phyloP scores from a whole-genome alignment of 2,797 vertebrate genomes.

The Mus minutoides region DNA sequence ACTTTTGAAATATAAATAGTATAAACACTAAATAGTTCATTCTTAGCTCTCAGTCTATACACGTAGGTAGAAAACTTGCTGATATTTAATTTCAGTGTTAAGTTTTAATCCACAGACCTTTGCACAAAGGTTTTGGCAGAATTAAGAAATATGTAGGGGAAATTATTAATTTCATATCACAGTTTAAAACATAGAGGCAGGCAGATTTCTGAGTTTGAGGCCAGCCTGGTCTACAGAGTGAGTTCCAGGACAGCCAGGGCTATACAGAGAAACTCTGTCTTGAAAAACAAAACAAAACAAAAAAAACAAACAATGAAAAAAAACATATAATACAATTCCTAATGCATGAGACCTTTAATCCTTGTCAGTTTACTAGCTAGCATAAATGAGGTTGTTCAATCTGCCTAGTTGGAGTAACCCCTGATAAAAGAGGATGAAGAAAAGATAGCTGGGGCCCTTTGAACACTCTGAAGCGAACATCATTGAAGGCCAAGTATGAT shows the following conservation, averaged over 20 bases:
- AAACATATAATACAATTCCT: too few relatives aligned
- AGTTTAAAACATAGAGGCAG: background rate
- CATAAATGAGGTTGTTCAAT: conserved; percentile 40
- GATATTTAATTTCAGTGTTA: background rate
- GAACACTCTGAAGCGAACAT: conserved; percentile 45
- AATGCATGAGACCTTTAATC: background rate
- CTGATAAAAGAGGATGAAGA: conserved; percentile 55
- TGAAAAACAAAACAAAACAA: too few relatives aligned
- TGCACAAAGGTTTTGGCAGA: background rate
- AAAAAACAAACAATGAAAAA: too few relatives aligned
- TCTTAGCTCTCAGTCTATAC: background rate
- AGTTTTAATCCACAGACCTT: background rate
- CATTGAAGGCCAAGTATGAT: conserved; percentile 21
- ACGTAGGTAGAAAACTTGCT: background rate
- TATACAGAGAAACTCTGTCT: too few relatives aligned
- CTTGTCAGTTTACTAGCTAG: conserved; percentile 19
- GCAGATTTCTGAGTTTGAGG: too few relatives aligned
- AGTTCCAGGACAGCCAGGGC: too few relatives aligned
- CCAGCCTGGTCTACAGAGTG: too few relatives aligned
- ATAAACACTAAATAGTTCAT: background rate
- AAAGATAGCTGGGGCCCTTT: background rate
- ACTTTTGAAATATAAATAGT: conserved; percentile 20
- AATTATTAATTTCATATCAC: background rate
- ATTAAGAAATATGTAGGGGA: background rate
- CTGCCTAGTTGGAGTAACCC: conserved; percentile 50